Evolutionary conservation across 2,797 vertebrate genomes (phyloP).

Genomic region (Gymnoscopelus braueri): DNA sequence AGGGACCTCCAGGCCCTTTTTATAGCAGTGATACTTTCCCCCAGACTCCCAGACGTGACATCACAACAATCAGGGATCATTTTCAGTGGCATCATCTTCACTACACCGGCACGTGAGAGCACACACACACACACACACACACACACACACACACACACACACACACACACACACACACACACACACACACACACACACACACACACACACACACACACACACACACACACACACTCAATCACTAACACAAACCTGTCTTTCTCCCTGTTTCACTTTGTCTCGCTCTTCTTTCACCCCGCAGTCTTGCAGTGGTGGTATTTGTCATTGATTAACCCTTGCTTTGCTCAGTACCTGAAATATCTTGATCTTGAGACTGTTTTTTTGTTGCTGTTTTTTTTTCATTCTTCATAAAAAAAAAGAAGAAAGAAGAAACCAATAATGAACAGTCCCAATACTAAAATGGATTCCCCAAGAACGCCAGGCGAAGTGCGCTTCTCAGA

Average conservation of each 20-base stretch:
- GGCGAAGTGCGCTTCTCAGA: constrained; percentile 90
- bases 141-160: constrained; percentile 10
- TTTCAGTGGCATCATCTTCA: constrained; percentile 67
- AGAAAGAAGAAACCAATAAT: constrained; percentile 75
- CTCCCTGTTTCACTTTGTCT: no score
- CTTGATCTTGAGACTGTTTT: no score
- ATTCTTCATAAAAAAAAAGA: constrained; percentile 41
- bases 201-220: no score
- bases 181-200: background rate
- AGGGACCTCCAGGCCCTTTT: constrained; percentile 78
- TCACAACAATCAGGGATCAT: constrained; percentile 79
- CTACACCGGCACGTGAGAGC: constrained; percentile 9
- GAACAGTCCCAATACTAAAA: constrained; percentile 66
- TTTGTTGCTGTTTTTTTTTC: constrained; percentile 1
- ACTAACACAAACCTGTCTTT: no score
- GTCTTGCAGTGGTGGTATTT: constrained; percentile 5
- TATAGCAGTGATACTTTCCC: constrained; percentile 72
- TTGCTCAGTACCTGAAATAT: constrained; percentile 28
- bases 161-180: constrained; percentile 10
- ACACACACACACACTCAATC: no score
- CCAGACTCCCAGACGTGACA: constrained; percentile 80
- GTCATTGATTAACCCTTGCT: constrained; percentile 66
- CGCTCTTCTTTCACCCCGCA: no score
- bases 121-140: constrained; percentile 9
- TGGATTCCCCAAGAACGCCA: constrained; percentile 71